Evolutionary conservation across 1,140 invertebrate species (phyloP), one percentile per base, ranked within the genome.

Genomic region (Hylaeus volcanicus): DNA sequence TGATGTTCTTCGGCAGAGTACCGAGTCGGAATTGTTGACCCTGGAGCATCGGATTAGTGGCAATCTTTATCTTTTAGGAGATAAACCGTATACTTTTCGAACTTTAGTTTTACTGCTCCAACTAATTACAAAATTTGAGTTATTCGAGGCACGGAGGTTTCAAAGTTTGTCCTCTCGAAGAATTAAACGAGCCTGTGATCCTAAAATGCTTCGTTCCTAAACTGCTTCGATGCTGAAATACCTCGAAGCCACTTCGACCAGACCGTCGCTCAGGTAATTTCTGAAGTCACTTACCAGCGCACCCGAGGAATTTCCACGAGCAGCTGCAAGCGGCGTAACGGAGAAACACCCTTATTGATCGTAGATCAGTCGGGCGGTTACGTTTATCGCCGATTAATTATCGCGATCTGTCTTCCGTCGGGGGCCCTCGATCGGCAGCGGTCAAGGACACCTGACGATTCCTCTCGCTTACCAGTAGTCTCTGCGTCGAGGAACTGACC

Each of bases 371-470:
- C 41, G 15, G 60, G 56, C 78, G 55, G 15, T 65, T 75, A 43
- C 64, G 70, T 79, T 84, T 63, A 84, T 84, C 71, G 79, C 39
- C 82, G 71, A 68, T 86, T 86, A 79, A 83, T 86, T 86, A 71
- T 77, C 76, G 66, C 63, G 26, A 74, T 78, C 41, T 63, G 60
- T 66, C 55, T 53, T n/a, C 48, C 12, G 15, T 4, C 37, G 45
- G 5, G 79, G 71, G 71, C 58, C 64, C 43, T 37, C 79, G 76
- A 83, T 85, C 84, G 63, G 41, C 63, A 48, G 39, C 41, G 79
- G 84, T 74, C 85, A 87, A 87, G 85, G 73, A 83, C 84, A 86
- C 81, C 84, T 86, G 85, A 86, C 65, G 68, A 55, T 74, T 39
- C 72, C 53, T 55, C 56, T 15, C 26, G 74, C 48, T 74, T 58